Percentiles rank a stretch among this genome's conserved stretches.
Evolutionary conservation across 1,140 invertebrate species (phyloP).

Genomic region (Plodia interpunctella): DNA sequence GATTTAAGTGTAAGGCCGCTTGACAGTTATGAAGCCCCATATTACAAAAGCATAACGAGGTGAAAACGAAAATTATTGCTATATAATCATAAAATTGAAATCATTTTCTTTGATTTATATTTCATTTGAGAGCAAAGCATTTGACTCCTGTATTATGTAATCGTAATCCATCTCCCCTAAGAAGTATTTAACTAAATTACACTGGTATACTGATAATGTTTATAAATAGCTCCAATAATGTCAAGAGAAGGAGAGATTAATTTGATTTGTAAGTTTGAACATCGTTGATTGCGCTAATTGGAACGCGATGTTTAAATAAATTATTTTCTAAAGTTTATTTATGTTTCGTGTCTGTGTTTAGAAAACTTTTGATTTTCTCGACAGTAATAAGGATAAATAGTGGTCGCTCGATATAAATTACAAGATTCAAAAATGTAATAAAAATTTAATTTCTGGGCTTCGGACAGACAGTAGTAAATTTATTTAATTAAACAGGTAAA

Average conservation of each 20-base stretch:
- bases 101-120: too few species aligned
- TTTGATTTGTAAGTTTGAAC: slow-evolving; percentile 6
- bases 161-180: neutral
- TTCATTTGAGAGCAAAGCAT: too few species aligned
- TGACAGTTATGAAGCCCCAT: too few species aligned
- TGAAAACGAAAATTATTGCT: too few species aligned
- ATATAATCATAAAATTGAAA: too few species aligned
- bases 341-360: neutral
- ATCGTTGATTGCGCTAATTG: slow-evolving; percentile 3
- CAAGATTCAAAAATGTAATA: too few species aligned
- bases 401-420: too few species aligned
- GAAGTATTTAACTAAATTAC: neutral
- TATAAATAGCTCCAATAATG: neutral
- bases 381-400: neutral
- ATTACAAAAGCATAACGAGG: too few species aligned
- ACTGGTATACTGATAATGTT: neutral
- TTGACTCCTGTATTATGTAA: neutral
- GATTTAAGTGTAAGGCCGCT: too few species aligned
- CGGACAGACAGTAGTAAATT: too few species aligned
- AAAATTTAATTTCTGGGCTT: too few species aligned
- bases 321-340: neutral
- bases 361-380: neutral
- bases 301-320: neutral
- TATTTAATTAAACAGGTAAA: too few species aligned
- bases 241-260: neutral